A percentile compares a stretch with the other conserved stretches of the same genome.
Conservation (phyloP, 2,888 invertebrate species). For the Eilema caniola region DNA sequence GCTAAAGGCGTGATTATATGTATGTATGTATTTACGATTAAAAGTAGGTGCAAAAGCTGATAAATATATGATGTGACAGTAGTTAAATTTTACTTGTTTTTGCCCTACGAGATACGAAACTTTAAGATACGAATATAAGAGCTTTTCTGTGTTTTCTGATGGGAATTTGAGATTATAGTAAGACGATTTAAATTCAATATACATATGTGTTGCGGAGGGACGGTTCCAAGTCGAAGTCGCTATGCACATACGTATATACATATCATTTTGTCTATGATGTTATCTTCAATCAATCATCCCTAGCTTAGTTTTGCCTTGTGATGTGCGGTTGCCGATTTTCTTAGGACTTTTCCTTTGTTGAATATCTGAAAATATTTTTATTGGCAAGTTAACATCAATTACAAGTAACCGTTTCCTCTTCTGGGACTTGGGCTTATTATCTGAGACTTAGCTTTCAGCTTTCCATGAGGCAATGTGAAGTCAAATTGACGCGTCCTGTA, state of each 20-base stretch:
- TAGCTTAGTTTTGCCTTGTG: slow-evolving; percentile 17
- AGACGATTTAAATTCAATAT: slow-evolving; percentile 53
- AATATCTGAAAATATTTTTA: background rate
- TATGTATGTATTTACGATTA: no score
- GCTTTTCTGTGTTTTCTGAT: slow-evolving; percentile 22
- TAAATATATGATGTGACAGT: background rate
- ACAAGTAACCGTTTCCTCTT: background rate
- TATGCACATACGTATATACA: background rate
- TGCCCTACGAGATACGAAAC: background rate
- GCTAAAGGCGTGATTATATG: no score
- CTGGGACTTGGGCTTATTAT: no score
- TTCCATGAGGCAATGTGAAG: no score
- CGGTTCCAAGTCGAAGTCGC: background rate
- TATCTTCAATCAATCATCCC: slow-evolving; percentile 33
- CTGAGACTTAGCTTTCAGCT: no score
- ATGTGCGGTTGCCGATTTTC: slow-evolving; percentile 10
- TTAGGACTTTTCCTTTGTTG: background rate
- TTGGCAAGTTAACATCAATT: background rate
- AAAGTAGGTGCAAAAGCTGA: background rate
- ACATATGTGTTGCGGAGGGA: slow-evolving; percentile 19
- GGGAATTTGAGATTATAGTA: slow-evolving; percentile 47
- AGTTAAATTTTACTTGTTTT: background rate
- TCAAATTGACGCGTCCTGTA: no score
- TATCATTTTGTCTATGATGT: slow-evolving; percentile 10
- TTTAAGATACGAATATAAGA: background rate